Base-by-base conservation (phyloP, 1,140 invertebrate genomes). In the Drosophila persimilis region DNA sequence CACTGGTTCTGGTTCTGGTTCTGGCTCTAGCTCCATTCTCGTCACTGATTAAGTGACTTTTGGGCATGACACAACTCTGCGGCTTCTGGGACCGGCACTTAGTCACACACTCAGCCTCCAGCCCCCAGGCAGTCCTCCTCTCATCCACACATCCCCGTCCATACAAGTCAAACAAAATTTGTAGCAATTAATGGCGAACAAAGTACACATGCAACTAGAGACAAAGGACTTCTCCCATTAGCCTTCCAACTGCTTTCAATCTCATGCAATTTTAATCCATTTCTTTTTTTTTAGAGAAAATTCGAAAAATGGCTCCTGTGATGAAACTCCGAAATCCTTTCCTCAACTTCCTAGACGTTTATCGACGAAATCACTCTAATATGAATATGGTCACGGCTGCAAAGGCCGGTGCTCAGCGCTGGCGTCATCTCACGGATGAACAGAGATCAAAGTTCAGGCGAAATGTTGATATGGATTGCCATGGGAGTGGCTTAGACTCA, bases 41-140 rank as follows among this genome's bases (percentile, higher is more conserved):
- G 43, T 48, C 53, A 54, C 75, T 72, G 75, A 77, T 72, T 77
- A 72, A 77, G 74, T 77, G 75, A 77, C 65, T 72, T 66, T 65
- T 31, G 48, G 58, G 57, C 60, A 77, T 59, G 60, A 71, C 61
- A 46, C 74, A 77, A 45, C 53, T 56, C 15, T 72, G 66, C 56
- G 73, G 56, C 47, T 65, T 52, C 56, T 46, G 41, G n/a, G 31
- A 2, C 43, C n/a, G 15, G 17, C 71, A 48, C 20, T 43, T 26
- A 45, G 44, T 51, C 15, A 39, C 24, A 52, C 48, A 44, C 44
- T 44, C 39, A 39, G 11, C 11, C 31, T 26, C 24, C 24, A 24
- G 24, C 24, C 24, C 0, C 24, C 24, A 24, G 24, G 24, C 29
- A 31, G 29, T 8, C 29, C 8, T 3, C 41, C n/a, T 8, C 47